Percentiles rank a stretch among this genome's conserved stretches.
These are phyloP conservation scores for Panorpa germanica DNA, from an alignment of 2,888 invertebrate genomes.

Conservation along the genomic window DNA sequence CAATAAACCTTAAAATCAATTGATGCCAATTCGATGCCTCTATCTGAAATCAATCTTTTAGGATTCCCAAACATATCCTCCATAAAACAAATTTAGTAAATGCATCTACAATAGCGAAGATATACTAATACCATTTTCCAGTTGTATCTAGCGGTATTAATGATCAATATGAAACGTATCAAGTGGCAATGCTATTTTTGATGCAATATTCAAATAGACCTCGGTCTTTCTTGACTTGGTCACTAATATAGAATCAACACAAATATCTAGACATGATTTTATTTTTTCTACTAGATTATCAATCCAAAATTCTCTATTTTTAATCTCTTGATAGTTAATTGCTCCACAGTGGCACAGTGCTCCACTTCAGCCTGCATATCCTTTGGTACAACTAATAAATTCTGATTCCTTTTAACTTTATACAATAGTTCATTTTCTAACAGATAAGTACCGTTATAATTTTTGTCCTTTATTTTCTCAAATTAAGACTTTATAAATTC, in stretches of 20 bases:
- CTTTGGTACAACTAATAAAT: constrained; percentile 6
- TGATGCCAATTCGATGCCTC: constrained; percentile 12
- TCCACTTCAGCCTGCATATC: constrained; percentile 10
- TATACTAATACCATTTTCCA: constrained; percentile 15
- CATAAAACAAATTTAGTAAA: constrained; percentile 17
- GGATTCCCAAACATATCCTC: constrained; percentile 10
- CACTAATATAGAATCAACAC: constrained; percentile 5
- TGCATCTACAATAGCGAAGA: constrained; percentile 17
- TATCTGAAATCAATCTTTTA: constrained; percentile 10
- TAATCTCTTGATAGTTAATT: too few relatives aligned
- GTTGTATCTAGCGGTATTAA: constrained; percentile 17
- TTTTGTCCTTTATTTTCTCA: too few relatives aligned
- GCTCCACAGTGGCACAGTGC: constrained; percentile 13
- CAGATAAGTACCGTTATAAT: too few relatives aligned
- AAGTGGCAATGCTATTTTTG: constrained; percentile 16
- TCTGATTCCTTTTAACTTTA: too few relatives aligned
- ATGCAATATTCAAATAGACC: constrained; percentile 15
- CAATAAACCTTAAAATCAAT: constrained; percentile 8
- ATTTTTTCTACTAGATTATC: constrained; percentile 13
- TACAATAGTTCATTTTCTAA: too few relatives aligned
- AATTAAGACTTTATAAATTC: too few relatives aligned
- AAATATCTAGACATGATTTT: constrained; percentile 10
- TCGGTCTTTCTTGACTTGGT: constrained; percentile 16
- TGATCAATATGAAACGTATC: constrained; percentile 18
- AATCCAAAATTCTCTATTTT: constrained; percentile 13